These are phyloP conservation scores for Calliscelio sp. DNA, from an alignment of 2,888 invertebrate genomes.

Conservation along the genomic window DNA sequence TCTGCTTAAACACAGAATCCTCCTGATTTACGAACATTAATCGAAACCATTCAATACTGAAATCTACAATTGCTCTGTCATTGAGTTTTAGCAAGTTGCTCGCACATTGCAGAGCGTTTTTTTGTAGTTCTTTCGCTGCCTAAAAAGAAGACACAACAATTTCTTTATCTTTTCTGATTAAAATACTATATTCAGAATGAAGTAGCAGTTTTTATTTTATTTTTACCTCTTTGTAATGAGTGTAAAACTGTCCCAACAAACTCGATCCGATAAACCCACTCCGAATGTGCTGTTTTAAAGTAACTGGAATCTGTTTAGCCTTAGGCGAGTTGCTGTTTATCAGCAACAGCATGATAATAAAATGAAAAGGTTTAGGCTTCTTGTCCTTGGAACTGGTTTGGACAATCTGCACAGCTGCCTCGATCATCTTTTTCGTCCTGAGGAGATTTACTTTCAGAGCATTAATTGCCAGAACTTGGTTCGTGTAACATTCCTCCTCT, in stretches of 20 bases:
- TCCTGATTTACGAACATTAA: conserved; percentile 81
- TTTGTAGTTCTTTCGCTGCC: conserved; percentile 81
- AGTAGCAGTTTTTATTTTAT: too few relatives aligned
- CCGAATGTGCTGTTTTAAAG: conserved; percentile 89
- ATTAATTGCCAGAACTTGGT: conserved; percentile 88
- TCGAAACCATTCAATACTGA: conserved; percentile 83
- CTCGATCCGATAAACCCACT: conserved; percentile 88
- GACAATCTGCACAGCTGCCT: conserved; percentile 88
- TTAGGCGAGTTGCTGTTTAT: conserved; percentile 83
- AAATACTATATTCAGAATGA: conserved; percentile 84
- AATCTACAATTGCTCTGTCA: conserved; percentile 80
- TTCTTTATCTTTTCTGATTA: too few relatives aligned
- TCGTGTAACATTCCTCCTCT: conserved; percentile 87
- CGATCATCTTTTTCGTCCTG: conserved; percentile 87
- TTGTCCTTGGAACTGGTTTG: conserved; percentile 87
- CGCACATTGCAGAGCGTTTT: conserved; percentile 79
- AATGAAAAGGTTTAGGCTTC: conserved; percentile 90
- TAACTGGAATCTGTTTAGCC: conserved; percentile 88
- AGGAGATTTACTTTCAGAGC: conserved; percentile 88
- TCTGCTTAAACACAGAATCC: conserved; percentile 80
- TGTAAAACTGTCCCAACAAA: too few relatives aligned
- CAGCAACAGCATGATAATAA: conserved; percentile 89
- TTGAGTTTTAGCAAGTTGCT: conserved; percentile 81
- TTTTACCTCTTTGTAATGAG: too few relatives aligned
- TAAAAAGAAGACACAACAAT: conserved; percentile 37